These are phyloP conservation scores for Lasioglossum zephyrum DNA, from an alignment of 2,888 invertebrate species.

Conservation along the genomic window DNA sequence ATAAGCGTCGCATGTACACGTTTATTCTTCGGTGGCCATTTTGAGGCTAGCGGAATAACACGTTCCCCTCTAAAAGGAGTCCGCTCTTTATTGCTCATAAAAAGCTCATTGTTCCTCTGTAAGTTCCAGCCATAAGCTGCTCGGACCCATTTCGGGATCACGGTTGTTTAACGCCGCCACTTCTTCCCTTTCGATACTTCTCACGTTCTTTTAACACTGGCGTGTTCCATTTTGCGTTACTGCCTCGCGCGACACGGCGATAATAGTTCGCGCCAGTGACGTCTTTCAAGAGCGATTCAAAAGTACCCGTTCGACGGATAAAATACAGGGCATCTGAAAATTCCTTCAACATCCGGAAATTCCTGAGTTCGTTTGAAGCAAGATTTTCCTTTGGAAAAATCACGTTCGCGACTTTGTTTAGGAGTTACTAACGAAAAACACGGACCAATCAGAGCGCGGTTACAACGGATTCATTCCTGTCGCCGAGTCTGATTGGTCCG, in stretches of 20 bases:
- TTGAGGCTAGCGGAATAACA: background rate
- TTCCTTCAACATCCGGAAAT: too few relatives aligned
- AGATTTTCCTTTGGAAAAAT: too few relatives aligned
- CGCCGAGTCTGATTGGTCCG: too few relatives aligned
- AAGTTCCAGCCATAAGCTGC: slow-evolving; percentile 8
- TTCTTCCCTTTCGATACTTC: background rate
- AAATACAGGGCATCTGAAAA: too few relatives aligned
- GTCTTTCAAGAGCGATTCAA: background rate
- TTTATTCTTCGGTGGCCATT: background rate
- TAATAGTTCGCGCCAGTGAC: background rate
- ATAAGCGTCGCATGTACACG: background rate
- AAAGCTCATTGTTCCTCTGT: slow-evolving; percentile 5
- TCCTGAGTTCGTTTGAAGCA: too few relatives aligned
- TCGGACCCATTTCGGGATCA: slow-evolving; percentile 13
- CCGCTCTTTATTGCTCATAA: slow-evolving; percentile 2
- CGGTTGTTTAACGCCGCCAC: slow-evolving; percentile 36
- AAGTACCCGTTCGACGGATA: too few relatives aligned
- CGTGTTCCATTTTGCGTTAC: background rate
- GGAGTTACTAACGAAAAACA: too few relatives aligned
- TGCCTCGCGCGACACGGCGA: background rate
- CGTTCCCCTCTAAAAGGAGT: background rate
- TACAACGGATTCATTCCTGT: too few relatives aligned
- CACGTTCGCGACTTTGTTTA: too few relatives aligned
- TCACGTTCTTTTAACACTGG: background rate
- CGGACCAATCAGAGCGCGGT: too few relatives aligned